Conservation (phyloP, 1,140 invertebrate species). For the Brachionus sp. region DNA sequence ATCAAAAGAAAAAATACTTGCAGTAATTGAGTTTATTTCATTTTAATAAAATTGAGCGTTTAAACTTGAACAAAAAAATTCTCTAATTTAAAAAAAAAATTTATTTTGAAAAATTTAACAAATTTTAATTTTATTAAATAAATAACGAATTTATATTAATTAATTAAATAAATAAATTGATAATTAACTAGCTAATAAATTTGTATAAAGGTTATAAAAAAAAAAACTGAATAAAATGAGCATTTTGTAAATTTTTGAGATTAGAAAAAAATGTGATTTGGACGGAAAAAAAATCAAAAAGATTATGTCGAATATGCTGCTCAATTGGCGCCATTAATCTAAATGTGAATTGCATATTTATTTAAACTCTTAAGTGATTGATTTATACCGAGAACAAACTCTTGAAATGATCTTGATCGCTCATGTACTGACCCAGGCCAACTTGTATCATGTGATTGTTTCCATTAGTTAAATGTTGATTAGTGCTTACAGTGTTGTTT, state of each 20-base stretch:
- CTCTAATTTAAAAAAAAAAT: not conserved
- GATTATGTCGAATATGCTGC: not conserved
- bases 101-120: not conserved
- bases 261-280: not conserved
- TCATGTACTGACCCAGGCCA: constrained; percentile 37
- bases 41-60: too few species aligned
- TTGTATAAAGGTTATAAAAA: not conserved
- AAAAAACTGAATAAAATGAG: not conserved
- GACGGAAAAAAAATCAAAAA: constrained; percentile 1
- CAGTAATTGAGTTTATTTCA: too few species aligned
- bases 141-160: not conserved
- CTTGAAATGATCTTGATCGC: constrained; percentile 42
- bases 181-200: not conserved
- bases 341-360: not conserved
- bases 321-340: not conserved
- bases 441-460: constrained; percentile 37
- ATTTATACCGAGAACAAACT: constrained; percentile 24
- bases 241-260: not conserved
- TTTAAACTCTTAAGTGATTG: not conserved
- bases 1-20: too few species aligned
- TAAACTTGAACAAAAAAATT: too few species aligned
- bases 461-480: constrained; percentile 12
- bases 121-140: not conserved
- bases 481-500: constrained; percentile 20
- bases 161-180: not conserved